These are phyloP conservation scores for Strigamia maritima DNA, from an alignment of 2,888 invertebrate genomes.

Conservation along the genomic window DNA sequence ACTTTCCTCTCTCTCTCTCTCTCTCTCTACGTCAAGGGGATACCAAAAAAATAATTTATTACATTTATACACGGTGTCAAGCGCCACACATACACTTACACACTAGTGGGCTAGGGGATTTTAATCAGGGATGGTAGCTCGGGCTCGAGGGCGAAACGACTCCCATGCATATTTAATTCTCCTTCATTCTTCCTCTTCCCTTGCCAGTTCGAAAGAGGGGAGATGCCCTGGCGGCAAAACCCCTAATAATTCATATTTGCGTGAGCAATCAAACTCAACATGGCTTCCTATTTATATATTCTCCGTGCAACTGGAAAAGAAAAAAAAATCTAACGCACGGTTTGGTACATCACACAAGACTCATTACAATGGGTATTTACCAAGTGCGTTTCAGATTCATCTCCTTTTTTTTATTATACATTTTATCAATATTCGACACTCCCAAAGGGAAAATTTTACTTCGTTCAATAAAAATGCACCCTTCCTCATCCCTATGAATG, in stretches of 20 bases:
- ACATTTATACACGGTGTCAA: background rate
- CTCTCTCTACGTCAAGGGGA: background rate
- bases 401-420: background rate
- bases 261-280: conserved; percentile 11
- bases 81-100: background rate
- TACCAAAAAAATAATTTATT: conserved; percentile 4
- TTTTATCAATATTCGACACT: conserved; percentile 18
- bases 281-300: background rate
- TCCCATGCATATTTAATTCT: conserved; percentile 25
- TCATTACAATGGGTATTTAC: conserved; percentile 13
- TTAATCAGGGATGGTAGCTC: conserved; percentile 11
- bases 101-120: background rate
- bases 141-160: conserved; percentile 10
- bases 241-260: conserved; percentile 28
- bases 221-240: background rate
- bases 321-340: background rate
- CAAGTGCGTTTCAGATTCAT: background rate
- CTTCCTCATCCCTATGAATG: background rate
- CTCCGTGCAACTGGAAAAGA: background rate
- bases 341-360: background rate
- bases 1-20: background rate
- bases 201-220: background rate
- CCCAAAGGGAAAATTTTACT: conserved; percentile 19
- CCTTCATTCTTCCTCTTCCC: conserved; percentile 11
- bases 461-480: conserved; percentile 13